phyloP scores from a whole-genome alignment of 2,888 invertebrate species.

The Drosophila infuscata region DNA sequence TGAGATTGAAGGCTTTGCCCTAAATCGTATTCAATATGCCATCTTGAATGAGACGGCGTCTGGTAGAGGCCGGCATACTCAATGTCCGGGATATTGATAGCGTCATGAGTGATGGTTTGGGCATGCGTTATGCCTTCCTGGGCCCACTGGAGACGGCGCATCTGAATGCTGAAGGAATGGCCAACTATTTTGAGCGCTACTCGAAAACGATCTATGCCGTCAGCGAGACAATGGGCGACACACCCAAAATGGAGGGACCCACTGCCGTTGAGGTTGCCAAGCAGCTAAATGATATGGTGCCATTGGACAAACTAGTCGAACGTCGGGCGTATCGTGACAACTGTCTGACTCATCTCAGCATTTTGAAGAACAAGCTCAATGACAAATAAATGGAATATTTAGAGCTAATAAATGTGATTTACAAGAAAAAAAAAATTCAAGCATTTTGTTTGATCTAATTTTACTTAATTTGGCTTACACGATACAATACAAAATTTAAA shows the following conservation, averaged over 20 bases:
- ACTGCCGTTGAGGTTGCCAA: conserved; percentile 89
- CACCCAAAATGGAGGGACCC: conserved; percentile 90
- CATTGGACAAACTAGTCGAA: conserved; percentile 90
- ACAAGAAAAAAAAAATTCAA: neutral
- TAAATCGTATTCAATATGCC: conserved; percentile 97
- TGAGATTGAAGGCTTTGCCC: conserved; percentile 96
- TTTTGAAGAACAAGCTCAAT: conserved; percentile 91
- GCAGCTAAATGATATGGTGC: conserved; percentile 90
- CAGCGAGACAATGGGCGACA: conserved; percentile 91
- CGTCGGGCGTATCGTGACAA: conserved; percentile 93
- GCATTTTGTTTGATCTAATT: neutral
- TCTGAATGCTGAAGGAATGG: conserved; percentile 95
- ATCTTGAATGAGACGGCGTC: conserved; percentile 96
- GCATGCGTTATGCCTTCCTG: conserved; percentile 97
- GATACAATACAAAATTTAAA: neutral
- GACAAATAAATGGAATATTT: conserved; percentile 38
- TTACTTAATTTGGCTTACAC: too few relatives aligned
- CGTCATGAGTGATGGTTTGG: conserved; percentile 97
- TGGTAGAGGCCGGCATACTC: conserved; percentile 93
- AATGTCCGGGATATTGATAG: conserved; percentile 95
- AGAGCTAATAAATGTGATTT: neutral
- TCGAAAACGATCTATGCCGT: conserved; percentile 87
- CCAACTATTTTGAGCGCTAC: conserved; percentile 88
- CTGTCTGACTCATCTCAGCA: conserved; percentile 91
- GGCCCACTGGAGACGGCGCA: conserved; percentile 97